These are phyloP conservation scores for Corythornis madagascariensis DNA, from an alignment of 2,113 vertebrate species.

Conservation along the genomic window DNA sequence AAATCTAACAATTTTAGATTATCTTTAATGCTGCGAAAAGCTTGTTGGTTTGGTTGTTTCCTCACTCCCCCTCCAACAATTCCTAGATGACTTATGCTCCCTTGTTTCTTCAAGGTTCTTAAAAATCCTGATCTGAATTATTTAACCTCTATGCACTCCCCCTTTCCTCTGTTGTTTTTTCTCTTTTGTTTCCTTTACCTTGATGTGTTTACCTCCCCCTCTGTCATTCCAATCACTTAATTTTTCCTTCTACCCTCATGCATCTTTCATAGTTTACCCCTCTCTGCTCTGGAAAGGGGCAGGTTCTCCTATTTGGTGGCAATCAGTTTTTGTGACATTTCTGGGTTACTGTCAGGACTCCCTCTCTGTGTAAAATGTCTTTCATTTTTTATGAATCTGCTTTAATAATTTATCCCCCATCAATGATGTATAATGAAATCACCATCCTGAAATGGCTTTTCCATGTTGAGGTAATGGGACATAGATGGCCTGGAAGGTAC, in stretches of 20 bases:
- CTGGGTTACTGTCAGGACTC: constrained; percentile 26
- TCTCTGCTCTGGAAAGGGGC: background rate
- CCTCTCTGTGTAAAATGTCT: background rate
- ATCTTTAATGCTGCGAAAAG: background rate
- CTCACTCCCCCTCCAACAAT: background rate
- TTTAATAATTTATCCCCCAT: constrained; percentile 54
- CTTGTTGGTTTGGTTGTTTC: background rate
- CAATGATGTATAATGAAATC: constrained; percentile 21
- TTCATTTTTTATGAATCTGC: constrained; percentile 37
- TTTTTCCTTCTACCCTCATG: background rate
- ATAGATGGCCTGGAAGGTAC: background rate
- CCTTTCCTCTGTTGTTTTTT: background rate
- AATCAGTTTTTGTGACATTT: constrained; percentile 10
- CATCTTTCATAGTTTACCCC: constrained; percentile 21
- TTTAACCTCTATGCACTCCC: background rate
- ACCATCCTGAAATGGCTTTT: background rate
- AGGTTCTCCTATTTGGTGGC: background rate
- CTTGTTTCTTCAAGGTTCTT: background rate
- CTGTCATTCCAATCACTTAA: background rate
- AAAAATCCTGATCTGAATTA: constrained; percentile 4
- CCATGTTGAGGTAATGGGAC: background rate
- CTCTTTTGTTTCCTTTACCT: background rate
- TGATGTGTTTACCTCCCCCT: background rate
- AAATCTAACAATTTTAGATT: background rate
- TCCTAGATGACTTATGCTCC: background rate